Evolutionary conservation across 23 tunicate species (phyloP).

Genomic region (Trididemnum nubilum): DNA sequence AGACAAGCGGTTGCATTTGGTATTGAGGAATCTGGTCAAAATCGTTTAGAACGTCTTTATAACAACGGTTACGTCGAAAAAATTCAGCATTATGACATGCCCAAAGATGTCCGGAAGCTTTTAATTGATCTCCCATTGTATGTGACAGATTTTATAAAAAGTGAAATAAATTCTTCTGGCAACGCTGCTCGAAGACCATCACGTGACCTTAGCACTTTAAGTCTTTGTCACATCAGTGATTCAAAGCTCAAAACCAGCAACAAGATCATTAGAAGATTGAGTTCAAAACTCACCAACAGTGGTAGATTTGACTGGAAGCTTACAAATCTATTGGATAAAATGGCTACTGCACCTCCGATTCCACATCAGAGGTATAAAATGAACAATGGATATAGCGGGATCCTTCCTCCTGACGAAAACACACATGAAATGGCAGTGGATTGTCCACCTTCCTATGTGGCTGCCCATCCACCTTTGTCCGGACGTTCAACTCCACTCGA

Average conservation of each 20-base stretch:
- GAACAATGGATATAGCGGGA: constrained; percentile 59
- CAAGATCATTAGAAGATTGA: background rate
- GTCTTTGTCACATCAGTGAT: constrained; percentile 8
- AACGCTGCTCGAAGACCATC: background rate
- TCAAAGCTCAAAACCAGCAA: background rate
- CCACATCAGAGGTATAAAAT: constrained; percentile 38
- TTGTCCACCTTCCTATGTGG: constrained; percentile 75
- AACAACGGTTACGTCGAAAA: constrained; percentile 10
- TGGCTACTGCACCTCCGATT: constrained; percentile 76
- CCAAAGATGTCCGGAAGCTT: constrained; percentile 19
- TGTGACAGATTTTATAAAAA: constrained; percentile 40
- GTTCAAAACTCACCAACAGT: constrained; percentile 7
- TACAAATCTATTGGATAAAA: constrained; percentile 17
- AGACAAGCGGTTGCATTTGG: constrained; percentile 61
- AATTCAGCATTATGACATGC: constrained; percentile 36
- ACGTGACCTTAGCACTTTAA: constrained; percentile 10
- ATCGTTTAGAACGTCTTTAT: constrained; percentile 26
- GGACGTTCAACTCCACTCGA: constrained; percentile 59
- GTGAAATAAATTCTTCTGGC: background rate
- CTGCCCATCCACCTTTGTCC: constrained; percentile 61
- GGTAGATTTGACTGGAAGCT: constrained; percentile 31
- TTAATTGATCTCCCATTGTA: constrained; percentile 27
- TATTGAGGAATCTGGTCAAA: constrained; percentile 35
- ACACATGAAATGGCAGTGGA: constrained; percentile 94
- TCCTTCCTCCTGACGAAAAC: constrained; percentile 78